phyloP scores from a whole-genome alignment of 2,888 invertebrate genomes.

The Lasius platythorax region DNA sequence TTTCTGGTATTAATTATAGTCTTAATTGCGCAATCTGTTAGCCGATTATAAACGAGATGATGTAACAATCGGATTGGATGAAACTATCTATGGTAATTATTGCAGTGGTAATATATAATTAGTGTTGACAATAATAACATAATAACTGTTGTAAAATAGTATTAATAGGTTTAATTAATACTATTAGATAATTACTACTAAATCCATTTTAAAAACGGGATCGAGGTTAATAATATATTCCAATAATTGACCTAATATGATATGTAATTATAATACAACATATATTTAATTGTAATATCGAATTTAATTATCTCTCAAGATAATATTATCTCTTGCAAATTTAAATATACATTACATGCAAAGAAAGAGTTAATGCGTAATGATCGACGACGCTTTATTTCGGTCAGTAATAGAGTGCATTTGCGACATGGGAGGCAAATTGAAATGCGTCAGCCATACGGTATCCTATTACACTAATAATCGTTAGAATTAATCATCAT shows the following conservation, averaged over 20 bases:
- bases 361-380: not conserved
- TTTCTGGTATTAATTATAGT: conserved; percentile 43
- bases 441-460: not conserved
- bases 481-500: conserved; percentile 32
- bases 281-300: not conserved
- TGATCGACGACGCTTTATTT: not conserved
- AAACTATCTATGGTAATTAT: conserved; percentile 26
- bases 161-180: conserved; percentile 32
- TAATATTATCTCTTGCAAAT: not conserved
- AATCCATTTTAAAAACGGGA: conserved; percentile 1
- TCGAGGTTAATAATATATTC: not conserved
- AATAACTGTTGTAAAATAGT: conserved; percentile 24
- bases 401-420: not conserved
- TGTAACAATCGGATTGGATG: conserved; percentile 24
- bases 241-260: not conserved
- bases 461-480: conserved; percentile 24
- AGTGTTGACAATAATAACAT: conserved; percentile 9
- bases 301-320: not conserved
- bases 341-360: not conserved
- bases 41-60: conserved; percentile 27
- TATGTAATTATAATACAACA: not conserved
- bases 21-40: conserved; percentile 51
- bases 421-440: not conserved
- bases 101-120: not conserved
- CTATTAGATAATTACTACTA: not conserved